Evolutionary conservation across 2,113 vertebrate species (phyloP).

Genomic region (Aegotheles bennettii): DNA sequence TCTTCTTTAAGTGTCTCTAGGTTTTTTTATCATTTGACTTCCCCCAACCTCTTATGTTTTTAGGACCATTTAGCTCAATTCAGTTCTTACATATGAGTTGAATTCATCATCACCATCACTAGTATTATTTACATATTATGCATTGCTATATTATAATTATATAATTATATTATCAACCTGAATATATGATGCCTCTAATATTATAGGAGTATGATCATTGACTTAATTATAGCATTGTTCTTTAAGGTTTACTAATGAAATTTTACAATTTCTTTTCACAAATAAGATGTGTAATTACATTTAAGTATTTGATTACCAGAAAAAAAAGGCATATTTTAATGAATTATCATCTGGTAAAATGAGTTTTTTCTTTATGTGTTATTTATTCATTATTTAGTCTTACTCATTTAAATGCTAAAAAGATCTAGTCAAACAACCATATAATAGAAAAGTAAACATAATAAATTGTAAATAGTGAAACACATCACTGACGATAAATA

Average conservation of each 20-base stretch:
- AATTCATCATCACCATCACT: background rate
- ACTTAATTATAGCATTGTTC: background rate
- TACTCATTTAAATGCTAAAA: background rate
- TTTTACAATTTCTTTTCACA: background rate
- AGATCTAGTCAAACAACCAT: background rate
- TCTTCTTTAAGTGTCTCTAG: background rate
- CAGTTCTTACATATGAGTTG: background rate
- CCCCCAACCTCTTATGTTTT: background rate
- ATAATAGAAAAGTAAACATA: background rate
- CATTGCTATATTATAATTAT: background rate
- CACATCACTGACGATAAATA: background rate
- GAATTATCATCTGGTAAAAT: background rate
- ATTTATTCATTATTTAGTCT: background rate
- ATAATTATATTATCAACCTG: background rate
- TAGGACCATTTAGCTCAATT: background rate
- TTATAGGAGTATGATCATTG: background rate
- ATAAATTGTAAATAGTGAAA: background rate
- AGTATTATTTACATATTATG: too few relatives aligned
- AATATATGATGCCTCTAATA: background rate
- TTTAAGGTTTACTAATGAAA: background rate
- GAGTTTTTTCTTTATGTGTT: background rate
- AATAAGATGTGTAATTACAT: background rate
- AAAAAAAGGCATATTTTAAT: background rate
- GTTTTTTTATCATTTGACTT: background rate
- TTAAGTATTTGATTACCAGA: background rate